Evolutionary conservation across 2,113 vertebrate species (phyloP).

Genomic region (Hydrochoerus hydrochaeris): DNA sequence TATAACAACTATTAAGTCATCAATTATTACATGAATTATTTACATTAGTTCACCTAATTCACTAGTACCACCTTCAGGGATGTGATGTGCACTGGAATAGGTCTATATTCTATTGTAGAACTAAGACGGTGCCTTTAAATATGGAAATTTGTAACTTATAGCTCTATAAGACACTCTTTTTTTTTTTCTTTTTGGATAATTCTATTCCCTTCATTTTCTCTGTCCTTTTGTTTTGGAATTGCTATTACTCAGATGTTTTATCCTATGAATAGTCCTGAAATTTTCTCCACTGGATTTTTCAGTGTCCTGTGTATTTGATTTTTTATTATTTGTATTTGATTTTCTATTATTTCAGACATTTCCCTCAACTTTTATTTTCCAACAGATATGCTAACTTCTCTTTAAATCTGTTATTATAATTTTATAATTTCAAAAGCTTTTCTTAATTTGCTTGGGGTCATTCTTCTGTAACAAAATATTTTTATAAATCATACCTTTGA

Average conservation of each 20-base stretch:
- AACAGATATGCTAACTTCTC: background rate
- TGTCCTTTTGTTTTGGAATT: background rate
- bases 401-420: background rate
- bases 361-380: background rate
- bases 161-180: background rate
- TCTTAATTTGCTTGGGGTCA: background rate
- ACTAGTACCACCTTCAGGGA: background rate
- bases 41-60: background rate
- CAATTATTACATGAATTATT: background rate
- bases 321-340: background rate
- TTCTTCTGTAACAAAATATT: background rate
- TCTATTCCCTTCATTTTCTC: background rate
- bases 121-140: background rate
- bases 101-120: background rate
- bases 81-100: background rate
- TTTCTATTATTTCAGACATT: background rate
- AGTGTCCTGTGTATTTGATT: background rate
- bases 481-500: background rate
- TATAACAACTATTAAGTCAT: background rate
- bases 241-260: background rate
- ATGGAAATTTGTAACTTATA: background rate
- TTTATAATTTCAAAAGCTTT: background rate
- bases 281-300: background rate
- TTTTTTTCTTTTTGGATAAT: background rate
- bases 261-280: background rate